A percentile compares a stretch with the other conserved stretches of the same genome.
phyloP scores from a whole-genome alignment of 2,113 vertebrate species.

The Nicator chloris region DNA sequence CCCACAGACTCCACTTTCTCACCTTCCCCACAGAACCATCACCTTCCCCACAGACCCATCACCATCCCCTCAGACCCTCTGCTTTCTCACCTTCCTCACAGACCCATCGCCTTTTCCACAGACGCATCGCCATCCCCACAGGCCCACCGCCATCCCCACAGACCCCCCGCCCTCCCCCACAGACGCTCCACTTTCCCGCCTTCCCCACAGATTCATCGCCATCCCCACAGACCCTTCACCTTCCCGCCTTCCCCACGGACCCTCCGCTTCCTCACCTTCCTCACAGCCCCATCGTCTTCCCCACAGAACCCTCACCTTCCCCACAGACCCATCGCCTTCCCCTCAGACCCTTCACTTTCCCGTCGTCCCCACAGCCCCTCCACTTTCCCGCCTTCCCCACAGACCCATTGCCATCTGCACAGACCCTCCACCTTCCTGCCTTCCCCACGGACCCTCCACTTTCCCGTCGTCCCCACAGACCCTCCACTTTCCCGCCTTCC shows the following conservation, averaged over 20 bases:
- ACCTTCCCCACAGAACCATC: too few relatives aligned
- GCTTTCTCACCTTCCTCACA: too few relatives aligned
- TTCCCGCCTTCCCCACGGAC: not conserved
- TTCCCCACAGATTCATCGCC: accelerated
- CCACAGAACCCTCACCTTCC: not conserved
- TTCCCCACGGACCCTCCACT: not conserved
- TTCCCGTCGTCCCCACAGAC: not conserved
- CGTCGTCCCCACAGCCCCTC: not conserved
- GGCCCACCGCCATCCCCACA: too few relatives aligned
- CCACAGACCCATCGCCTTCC: accelerated
- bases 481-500: accelerated
- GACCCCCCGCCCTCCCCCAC: not conserved
- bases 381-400: not conserved
- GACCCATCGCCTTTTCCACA: not conserved
- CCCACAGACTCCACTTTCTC: too few relatives aligned
- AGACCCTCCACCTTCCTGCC: not conserved
- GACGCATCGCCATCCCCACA: accelerated
- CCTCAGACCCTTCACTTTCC: not conserved
- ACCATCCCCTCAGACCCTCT: too few relatives aligned
- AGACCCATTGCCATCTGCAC: too few relatives aligned
- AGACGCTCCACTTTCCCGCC: accelerated
- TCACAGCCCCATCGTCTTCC: accelerated
- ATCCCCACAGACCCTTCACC: not conserved
- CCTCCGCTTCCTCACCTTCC: too few relatives aligned
- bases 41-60: too few relatives aligned